A percentile compares a stretch with the other conserved stretches of the same genome.
Evolutionary conservation across 2,797 vertebrate genomes (phyloP).

Genomic region (Luscinia luscinia): DNA sequence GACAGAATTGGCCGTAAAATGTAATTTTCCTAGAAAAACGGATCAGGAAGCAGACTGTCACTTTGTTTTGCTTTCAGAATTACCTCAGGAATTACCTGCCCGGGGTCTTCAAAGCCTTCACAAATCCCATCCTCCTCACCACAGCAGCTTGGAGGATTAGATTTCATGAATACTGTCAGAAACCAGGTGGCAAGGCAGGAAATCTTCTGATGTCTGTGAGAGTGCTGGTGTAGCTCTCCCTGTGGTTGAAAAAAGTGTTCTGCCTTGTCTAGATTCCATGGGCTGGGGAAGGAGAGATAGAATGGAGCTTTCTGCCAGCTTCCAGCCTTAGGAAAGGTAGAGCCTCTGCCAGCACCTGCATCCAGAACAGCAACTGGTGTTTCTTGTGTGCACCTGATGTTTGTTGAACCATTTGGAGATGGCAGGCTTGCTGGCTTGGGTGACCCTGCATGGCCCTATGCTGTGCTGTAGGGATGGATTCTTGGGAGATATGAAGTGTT

Average conservation of each 20-base stretch:
- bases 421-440: neutral
- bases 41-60: neutral
- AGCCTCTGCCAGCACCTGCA: neutral
- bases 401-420: neutral
- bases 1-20: slow-evolving; percentile 4
- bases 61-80: slow-evolving; percentile 66
- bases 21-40: slow-evolving; percentile 30
- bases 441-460: neutral
- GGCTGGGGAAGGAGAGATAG: neutral
- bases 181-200: neutral
- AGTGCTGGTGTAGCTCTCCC: neutral
- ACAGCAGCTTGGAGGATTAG: neutral
- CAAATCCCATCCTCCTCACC: neutral
- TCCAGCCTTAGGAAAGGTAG: neutral
- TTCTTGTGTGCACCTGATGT: neutral
- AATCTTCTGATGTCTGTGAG: neutral
- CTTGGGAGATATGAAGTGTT: neutral
- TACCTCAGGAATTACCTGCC: slow-evolving; percentile 44
- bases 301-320: neutral
- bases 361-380: neutral
- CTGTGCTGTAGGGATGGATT: neutral
- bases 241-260: neutral
- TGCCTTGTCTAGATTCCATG: neutral
- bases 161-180: neutral
- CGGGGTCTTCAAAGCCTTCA: slow-evolving; percentile 2